Evolutionary conservation across 2,888 invertebrate species (phyloP), one percentile per base, ranked within the genome.

Genomic region (Scaptodrosophila latifasciaeformis): DNA sequence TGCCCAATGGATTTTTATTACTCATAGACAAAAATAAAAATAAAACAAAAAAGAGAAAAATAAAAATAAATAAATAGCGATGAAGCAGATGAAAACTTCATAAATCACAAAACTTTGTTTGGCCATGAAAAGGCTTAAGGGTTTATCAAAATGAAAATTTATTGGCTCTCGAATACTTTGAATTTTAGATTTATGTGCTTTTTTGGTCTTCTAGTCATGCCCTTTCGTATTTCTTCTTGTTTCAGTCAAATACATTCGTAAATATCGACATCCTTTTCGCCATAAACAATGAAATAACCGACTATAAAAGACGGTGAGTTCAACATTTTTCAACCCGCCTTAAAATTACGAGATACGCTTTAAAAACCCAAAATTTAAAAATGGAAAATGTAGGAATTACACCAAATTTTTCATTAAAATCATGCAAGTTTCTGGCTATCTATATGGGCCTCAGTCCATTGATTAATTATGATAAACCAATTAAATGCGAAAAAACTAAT

Each of bases 111-210:
- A 78, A 62, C 78, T 70, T 37, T 78, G 60, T 62, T 77, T 68
- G 79, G 79, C 77, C 74, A 77, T 71, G 71, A 71, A 71, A 71
- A 71, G 77, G 71, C 72, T 72, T 72, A 72, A 64, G 79, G 79
- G 72, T 68, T 72, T 72, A 72, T 78, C 72, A 72, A 72, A 72
- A 72, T 75, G 72, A 72, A 75, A 72, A 72, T 72, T 72, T 72
- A 72, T 72, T 72, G 72, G 54, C 60, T 59, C 70, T 68, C 67
- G 69, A 68, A 68, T 66, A 69, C 69, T 62, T 63, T 55, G 69
- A 75, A 72, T 78, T 78, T 63, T 53, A 72, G 79, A 72, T 72
- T 72, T 72, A 72, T 72, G 72, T 57, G 56, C 24, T 68, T 67
- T 37, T 65, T 54, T 42, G 15, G n/a, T 12, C 17, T 49, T 34